A percentile compares a stretch with the other conserved stretches of the same genome.
phyloP scores from a whole-genome alignment of 2,113 vertebrate species.

The Rostratula benghalensis region DNA sequence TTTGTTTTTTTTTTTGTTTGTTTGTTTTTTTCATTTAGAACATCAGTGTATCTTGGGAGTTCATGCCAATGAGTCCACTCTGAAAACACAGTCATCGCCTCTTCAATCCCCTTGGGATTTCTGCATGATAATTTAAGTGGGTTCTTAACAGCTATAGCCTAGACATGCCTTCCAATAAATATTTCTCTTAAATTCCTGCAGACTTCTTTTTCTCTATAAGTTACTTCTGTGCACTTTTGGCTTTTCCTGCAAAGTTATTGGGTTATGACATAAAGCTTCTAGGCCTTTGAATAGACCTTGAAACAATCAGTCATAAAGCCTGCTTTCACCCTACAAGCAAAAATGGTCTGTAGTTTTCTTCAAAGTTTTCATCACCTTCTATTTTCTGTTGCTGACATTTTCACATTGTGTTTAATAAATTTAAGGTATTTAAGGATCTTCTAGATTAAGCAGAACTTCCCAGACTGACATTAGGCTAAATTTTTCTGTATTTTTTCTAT shows the following conservation, averaged over 20 bases:
- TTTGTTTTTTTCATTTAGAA: not conserved
- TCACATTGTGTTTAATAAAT: not conserved
- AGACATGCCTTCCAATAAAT: not conserved
- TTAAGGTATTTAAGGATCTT: not conserved
- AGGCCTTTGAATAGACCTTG: not conserved
- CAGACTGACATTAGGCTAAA: not conserved
- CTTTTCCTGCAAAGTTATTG: not conserved
- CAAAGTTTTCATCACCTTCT: not conserved
- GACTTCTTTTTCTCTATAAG: not conserved
- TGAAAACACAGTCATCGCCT: not conserved
- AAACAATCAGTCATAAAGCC: not conserved
- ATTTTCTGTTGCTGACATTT: not conserved
- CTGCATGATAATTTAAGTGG: not conserved
- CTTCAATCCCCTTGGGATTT: not conserved
- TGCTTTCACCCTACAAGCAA: not conserved
- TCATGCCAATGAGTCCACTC: not conserved
- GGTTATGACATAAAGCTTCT: rapidly evolving
- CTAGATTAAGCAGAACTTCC: not conserved
- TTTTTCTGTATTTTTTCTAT: not conserved
- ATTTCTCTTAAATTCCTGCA: not conserved
- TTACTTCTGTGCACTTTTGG: not conserved
- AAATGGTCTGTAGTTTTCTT: not conserved
- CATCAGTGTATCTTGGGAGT: not conserved
- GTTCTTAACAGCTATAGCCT: not conserved
- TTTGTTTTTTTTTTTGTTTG: no score